Conservation (phyloP, 2,888 invertebrate genomes). For the Cosmia pyralina region DNA sequence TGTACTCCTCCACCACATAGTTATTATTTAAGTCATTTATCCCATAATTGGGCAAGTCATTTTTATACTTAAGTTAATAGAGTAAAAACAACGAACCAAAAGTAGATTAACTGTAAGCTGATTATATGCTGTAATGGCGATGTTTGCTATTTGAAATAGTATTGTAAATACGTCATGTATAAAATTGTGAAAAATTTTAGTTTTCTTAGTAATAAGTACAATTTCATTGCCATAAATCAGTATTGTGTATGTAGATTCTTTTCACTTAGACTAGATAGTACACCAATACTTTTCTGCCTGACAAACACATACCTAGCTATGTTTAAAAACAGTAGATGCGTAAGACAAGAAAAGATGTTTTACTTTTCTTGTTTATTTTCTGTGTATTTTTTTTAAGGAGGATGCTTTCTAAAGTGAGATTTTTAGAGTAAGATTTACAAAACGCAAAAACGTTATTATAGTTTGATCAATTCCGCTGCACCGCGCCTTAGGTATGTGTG, state of each 20-base stretch:
- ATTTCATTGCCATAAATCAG: constrained; percentile 17
- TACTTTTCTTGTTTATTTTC: neutral
- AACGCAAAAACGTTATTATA: neutral
- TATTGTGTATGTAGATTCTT: constrained; percentile 6
- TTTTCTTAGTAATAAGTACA: constrained; percentile 30
- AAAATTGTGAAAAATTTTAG: no score
- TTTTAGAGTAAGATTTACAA: neutral
- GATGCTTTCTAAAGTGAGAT: neutral
- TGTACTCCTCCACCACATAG: constrained; percentile 7
- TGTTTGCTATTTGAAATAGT: constrained; percentile 28
- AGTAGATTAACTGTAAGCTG: constrained; percentile 17
- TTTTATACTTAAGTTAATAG: constrained; percentile 47
- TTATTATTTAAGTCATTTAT: constrained; percentile 7
- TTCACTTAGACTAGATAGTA: neutral
- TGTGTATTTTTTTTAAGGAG: neutral
- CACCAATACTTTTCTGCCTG: neutral
- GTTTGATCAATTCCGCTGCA: no score
- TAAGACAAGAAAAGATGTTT: neutral
- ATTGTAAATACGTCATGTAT: constrained; percentile 37
- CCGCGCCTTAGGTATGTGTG: no score
- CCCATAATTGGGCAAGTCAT: constrained; percentile 38
- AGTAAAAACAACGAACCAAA: constrained; percentile 42
- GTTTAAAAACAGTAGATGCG: neutral
- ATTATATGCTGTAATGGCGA: neutral
- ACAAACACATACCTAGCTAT: neutral